Percentiles rank a stretch among this genome's conserved stretches.
These are phyloP conservation scores for Scartelaos histophorus DNA, from an alignment of 2,113 vertebrate genomes.

Conservation along the genomic window DNA sequence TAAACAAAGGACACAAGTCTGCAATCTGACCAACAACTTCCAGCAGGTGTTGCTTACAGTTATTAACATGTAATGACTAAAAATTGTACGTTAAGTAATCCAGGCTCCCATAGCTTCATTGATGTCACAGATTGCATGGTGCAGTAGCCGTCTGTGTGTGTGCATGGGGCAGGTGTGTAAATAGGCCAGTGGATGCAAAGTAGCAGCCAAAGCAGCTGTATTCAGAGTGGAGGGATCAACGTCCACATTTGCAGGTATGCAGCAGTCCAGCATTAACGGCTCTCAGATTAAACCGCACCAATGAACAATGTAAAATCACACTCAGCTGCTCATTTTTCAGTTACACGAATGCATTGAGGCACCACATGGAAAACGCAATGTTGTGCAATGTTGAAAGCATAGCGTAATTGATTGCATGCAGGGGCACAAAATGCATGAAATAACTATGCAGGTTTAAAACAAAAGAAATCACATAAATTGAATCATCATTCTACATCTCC, in stretches of 20 bases:
- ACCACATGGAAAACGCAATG: not conserved
- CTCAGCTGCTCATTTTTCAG: not conserved
- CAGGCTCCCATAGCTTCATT: not conserved
- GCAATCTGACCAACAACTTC: not conserved
- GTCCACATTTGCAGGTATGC: slow-evolving; percentile 65
- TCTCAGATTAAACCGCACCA: slow-evolving; percentile 28
- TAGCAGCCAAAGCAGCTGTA: slow-evolving; percentile 55
- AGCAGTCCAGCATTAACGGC: slow-evolving; percentile 6
- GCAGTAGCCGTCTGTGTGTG: slow-evolving; percentile 14
- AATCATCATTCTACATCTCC: no score
- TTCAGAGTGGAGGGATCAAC: slow-evolving; percentile 59
- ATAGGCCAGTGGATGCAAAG: slow-evolving; percentile 51
- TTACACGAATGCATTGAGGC: not conserved
- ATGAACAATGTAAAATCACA: slow-evolving; percentile 7
- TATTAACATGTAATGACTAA: not conserved
- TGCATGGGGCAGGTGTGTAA: slow-evolving; percentile 67
- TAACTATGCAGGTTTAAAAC: not conserved
- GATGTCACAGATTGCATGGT: not conserved
- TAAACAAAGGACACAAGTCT: not conserved
- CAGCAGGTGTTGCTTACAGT: not conserved
- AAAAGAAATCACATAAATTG: no score
- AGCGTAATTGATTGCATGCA: not conserved
- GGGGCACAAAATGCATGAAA: not conserved
- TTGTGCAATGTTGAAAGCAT: not conserved
- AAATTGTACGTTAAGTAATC: not conserved